A percentile compares a stretch with the other conserved stretches of the same genome.
These are phyloP conservation scores for Bothrops jararaca DNA, from an alignment of 2,113 vertebrate species.

Conservation along the genomic window DNA sequence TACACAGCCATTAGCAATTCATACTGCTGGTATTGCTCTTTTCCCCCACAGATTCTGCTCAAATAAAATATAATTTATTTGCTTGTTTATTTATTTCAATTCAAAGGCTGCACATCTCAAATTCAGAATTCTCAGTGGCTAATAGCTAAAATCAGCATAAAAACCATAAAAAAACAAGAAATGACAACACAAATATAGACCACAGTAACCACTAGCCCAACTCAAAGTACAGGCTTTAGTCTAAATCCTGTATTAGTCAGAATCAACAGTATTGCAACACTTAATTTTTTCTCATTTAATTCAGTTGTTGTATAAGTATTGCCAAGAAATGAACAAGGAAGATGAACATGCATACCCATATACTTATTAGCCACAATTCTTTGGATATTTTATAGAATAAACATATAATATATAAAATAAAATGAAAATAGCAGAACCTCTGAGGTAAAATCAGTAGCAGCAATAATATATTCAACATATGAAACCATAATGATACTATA, in stretches of 20 bases:
- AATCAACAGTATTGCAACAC: not conserved
- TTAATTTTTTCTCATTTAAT: not conserved
- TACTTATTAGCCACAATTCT: not conserved
- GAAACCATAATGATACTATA: not conserved
- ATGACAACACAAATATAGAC: not conserved
- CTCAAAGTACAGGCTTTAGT: not conserved
- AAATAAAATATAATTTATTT: not conserved
- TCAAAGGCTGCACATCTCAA: not conserved
- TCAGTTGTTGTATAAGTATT: not conserved
- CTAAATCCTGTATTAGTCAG: not conserved
- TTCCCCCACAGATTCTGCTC: not conserved
- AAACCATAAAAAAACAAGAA: not conserved
- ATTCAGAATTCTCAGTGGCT: not conserved
- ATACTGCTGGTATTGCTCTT: not conserved
- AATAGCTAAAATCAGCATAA: not conserved
- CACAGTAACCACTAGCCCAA: not conserved
- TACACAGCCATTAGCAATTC: not conserved
- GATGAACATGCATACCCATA: not conserved
- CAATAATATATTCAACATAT: not conserved
- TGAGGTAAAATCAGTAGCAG: not conserved
- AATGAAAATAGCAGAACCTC: not conserved
- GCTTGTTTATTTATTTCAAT: not conserved
- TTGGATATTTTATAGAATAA: not conserved
- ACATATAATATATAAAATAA: not conserved
- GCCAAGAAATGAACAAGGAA: not conserved